Evolutionary conservation across 1,140 invertebrate species (phyloP), one percentile per base, ranked within the genome.

Genomic region (Caenorhabditis briggsae): DNA sequence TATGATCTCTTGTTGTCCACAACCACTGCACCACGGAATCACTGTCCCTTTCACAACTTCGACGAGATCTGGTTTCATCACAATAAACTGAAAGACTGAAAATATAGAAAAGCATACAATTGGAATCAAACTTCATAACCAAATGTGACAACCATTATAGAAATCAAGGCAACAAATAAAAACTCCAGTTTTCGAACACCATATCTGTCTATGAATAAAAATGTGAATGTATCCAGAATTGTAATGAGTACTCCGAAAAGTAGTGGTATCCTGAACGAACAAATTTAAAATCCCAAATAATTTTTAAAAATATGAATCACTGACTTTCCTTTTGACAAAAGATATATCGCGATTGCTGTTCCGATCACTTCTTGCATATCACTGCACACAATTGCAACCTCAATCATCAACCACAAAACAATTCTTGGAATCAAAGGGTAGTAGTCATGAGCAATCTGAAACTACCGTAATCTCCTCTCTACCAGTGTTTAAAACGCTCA

Each of bases 331-430:
- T 96, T 95, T 23, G 96, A 96, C 58, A 97, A 93, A n/a, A 97
- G 93, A 93, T 96, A 96, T 88, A 97, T 94, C 48, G 96, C 96
- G 90, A 97, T 96, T 16, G 96, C 92, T 41, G 91, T 91, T 16
- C 91, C 90, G n/a, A 91, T 89, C 1, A 91, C 91, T 87, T 91
- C 96, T 93, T 96, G 96, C 96, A 97, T 97, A 93, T 97, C 96
- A 25, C 96, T 96, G 18, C 96, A 96, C 91, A 97, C 97, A 88
- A 97, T 97, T 12, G 96, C 96, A 88, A 97, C 95, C 93, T 97
- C 96, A 50, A 96, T 95, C 96, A 97, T 97, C 64, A 97, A 94
- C 96, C 96, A 97, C n/a, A 97, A 93, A 88, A 96, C 93, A 65
- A 96, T 90, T 87, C 96, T 94, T 1, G 96, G 96, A 20, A 96